Base-by-base conservation (phyloP, 1,140 invertebrate species). In the Sitophilus oryzae region DNA sequence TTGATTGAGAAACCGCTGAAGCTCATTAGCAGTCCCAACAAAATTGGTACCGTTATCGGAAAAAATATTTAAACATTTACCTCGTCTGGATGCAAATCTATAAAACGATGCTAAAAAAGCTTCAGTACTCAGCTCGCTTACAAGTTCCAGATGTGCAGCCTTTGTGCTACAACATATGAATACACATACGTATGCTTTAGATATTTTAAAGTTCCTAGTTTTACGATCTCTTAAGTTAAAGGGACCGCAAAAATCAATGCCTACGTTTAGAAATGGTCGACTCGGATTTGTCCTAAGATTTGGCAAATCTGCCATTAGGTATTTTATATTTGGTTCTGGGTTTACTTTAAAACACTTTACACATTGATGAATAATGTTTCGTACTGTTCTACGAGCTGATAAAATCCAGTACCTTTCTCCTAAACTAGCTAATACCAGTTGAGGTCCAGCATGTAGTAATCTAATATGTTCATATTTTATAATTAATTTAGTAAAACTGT, bases 1-100 rank as follows among this genome's bases (percentile, higher is more conserved):
- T 50, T 70, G 69, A n/a, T n/a, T n/a, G 46, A 76, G 72, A 14
- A 69, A 47, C 68, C 72, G 74, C 37, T 45, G 42, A 16, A 59
- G 16, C 37, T 59, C 38, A 46, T 20, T 45, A 37, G 48, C 37
- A 15, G 62, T 60, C n/a, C 65, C 59, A 4, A 64, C 53, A 45
- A 72, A 72, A 46, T 66, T 64, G 0, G 52, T 56, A 0, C 60
- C 66, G 44, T 64, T 63, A 36, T 69, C 68, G 18, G 44, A 61
- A 42, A 60, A 63, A 3, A 69, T 52, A 8, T 52, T 51, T 0
- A 11, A 21, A 14, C 56, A 53, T 9, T 54, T 41, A 58, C 63
- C 60, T 20, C 62, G 45, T 56, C 64, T 50, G 10, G 60, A 16
- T 8, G 58, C 58, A 45, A 73, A 73, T 25, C 68, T 36, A 43